These are phyloP conservation scores for Liasis olivaceus DNA, from an alignment of 2,797 vertebrate species.

Conservation along the genomic window DNA sequence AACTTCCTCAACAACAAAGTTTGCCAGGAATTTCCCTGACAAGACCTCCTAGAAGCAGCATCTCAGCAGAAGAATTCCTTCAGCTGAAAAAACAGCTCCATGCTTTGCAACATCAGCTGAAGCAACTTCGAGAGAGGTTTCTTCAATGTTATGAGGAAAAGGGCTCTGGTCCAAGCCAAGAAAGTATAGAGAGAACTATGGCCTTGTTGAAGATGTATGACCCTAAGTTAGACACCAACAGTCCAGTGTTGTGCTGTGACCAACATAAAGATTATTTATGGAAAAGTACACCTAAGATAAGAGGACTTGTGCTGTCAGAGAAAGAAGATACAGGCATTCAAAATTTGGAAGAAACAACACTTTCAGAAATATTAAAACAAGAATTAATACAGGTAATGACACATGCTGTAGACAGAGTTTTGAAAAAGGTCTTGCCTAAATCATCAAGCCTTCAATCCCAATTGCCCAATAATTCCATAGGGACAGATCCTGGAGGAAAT, in stretches of 20 bases:
- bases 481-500: slow-evolving; percentile 47
- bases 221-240: background rate
- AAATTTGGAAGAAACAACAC: slow-evolving; percentile 67
- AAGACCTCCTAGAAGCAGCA: slow-evolving; percentile 47
- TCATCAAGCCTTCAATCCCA: slow-evolving; percentile 69
- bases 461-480: slow-evolving; percentile 56
- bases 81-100: slow-evolving; percentile 88
- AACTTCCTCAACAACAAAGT: slow-evolving; percentile 69
- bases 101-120: slow-evolving; percentile 85
- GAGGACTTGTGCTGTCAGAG: slow-evolving; percentile 30
- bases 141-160: slow-evolving; percentile 77
- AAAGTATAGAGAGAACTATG: background rate
- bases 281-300: slow-evolving; percentile 31
- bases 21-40: slow-evolving; percentile 22
- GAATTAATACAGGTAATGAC: slow-evolving; percentile 83
- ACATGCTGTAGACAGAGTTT: slow-evolving; percentile 84
- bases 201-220: slow-evolving; percentile 1
- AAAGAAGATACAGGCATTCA: slow-evolving; percentile 56
- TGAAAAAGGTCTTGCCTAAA: slow-evolving; percentile 77
- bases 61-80: slow-evolving; percentile 78
- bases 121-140: slow-evolving; percentile 85
- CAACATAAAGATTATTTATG: slow-evolving; percentile 50
- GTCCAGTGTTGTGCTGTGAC: slow-evolving; percentile 15
- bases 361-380: slow-evolving; percentile 83
- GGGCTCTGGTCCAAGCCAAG: slow-evolving; percentile 40